phyloP scores from a whole-genome alignment of 2,113 vertebrate genomes.

The Prunella fulvescens region DNA sequence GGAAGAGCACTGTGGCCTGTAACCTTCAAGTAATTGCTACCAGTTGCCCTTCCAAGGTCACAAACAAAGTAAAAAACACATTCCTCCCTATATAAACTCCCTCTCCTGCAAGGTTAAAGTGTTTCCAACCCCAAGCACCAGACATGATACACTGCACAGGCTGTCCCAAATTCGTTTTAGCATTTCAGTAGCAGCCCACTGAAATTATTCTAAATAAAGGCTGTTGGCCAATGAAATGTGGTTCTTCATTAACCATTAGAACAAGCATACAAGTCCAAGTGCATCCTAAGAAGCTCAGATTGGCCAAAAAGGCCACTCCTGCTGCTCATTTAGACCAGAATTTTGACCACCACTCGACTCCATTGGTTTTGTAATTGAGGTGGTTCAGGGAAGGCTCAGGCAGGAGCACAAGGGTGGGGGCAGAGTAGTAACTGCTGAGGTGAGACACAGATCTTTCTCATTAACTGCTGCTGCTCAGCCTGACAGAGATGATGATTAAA shows the following conservation, averaged over 20 bases:
- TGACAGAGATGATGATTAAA: not conserved
- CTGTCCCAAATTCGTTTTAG: not conserved
- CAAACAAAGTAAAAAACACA: not conserved
- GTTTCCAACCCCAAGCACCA: not conserved
- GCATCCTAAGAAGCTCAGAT: not conserved
- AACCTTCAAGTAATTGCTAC: not conserved
- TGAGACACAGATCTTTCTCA: rapidly evolving
- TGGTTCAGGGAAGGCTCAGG: not conserved
- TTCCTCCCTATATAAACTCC: not conserved
- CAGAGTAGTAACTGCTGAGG: not conserved
- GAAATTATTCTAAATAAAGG: not conserved
- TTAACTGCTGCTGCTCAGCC: rapidly evolving
- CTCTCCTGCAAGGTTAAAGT: not conserved
- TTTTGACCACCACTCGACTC: not conserved
- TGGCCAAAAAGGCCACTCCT: not conserved
- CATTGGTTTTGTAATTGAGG: not conserved
- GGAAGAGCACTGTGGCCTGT: not conserved
- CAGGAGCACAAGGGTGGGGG: not conserved
- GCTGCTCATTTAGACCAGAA: not conserved
- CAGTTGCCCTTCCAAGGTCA: not conserved
- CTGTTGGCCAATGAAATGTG: not conserved
- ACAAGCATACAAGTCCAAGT: not conserved
- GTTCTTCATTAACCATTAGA: not conserved
- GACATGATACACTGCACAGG: not conserved
- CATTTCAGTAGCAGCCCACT: not conserved